Percentiles rank a stretch among this genome's conserved stretches.
phyloP scores from a whole-genome alignment of 2,113 vertebrate genomes.

The Parotia lawesii region DNA sequence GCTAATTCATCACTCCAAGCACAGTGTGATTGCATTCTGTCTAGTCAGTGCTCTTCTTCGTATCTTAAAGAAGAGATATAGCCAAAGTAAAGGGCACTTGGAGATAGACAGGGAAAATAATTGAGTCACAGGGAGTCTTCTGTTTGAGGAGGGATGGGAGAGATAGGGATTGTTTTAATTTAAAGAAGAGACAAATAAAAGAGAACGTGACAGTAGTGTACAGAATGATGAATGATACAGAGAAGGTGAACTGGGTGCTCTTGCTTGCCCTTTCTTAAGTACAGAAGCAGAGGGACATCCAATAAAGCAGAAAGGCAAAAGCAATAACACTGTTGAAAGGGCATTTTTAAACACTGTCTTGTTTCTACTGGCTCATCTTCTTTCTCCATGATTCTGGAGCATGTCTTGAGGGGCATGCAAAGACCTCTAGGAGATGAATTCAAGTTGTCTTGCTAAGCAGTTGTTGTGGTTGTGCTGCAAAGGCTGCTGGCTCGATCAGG shows the following conservation, averaged over 20 bases:
- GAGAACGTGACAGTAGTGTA: not conserved
- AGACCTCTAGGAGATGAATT: not conserved
- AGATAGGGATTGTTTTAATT: slow-evolving; percentile 32
- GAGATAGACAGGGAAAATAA: slow-evolving; percentile 25
- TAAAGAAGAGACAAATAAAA: slow-evolving; percentile 30
- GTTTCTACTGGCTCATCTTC: not conserved
- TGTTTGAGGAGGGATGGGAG: slow-evolving; percentile 24
- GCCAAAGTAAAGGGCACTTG: slow-evolving; percentile 3
- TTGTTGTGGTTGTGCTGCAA: not conserved
- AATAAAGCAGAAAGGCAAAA: slow-evolving; percentile 1
- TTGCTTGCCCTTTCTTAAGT: not conserved
- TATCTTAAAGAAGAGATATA: slow-evolving; percentile 23
- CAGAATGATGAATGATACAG: slow-evolving; percentile 26
- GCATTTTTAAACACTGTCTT: not conserved
- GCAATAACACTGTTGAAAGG: not conserved
- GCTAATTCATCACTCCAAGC: slow-evolving; percentile 14
- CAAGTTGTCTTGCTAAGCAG: not conserved
- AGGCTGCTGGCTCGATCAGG: not conserved
- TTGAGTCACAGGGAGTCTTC: slow-evolving; percentile 4
- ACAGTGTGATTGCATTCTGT: not conserved
- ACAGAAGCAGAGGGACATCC: not conserved
- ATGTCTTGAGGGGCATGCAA: not conserved
- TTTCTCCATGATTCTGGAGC: not conserved
- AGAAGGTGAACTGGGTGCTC: not conserved
- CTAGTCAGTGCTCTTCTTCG: not conserved